Base-by-base conservation (phyloP, 1,140 invertebrate species). In the Harpegnathos saltator region DNA sequence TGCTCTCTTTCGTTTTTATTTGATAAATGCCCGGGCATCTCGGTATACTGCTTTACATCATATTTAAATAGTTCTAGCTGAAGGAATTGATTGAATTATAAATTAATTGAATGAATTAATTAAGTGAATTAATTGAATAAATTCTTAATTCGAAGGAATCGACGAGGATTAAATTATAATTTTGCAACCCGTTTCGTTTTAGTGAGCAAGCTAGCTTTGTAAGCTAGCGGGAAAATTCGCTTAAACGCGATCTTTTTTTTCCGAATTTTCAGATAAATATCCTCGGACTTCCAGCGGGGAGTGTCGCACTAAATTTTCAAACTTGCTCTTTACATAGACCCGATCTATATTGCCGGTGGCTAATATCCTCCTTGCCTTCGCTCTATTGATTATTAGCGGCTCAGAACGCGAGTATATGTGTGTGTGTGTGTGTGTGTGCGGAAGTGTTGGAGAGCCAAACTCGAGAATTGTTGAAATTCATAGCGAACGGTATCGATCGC, bases 381-480 rank as follows among this genome's bases (percentile, higher is more conserved):
- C 12, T 9, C 29, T 62, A 62, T 7, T 7, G 15, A 7, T n/a
- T 54, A 54, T 38, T 38, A 54, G 29, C 17, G 72, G 44, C 48
- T 1, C 29, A 33, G 24, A 33, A 33, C 17, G 1, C 54, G 26
- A 50, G 26, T 15, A 2, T 24, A n/a, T n/a, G 44, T 24, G 14
- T 65, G 12, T 29, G 19, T 4, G 38, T 44, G 7, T 44, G 38
- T 44, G 38, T 44, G 38, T 44, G 9, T 44, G 7, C 7, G 38
- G 38, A 44, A 9, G 7, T 9, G 38, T 44, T 11, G 38, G 7
- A 1, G 19, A 7, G 19, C 1, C n/a, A 52, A 56, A 26, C 19
- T 66, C 26, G 15, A 15, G 29, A 22, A 66, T 66, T 54, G 19
- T 77, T 66, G 74, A 77, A 65, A 77, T 77, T 77, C 44, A 77